Conservation (phyloP, 2,113 vertebrate species). For the Picathartes gymnocephalus region DNA sequence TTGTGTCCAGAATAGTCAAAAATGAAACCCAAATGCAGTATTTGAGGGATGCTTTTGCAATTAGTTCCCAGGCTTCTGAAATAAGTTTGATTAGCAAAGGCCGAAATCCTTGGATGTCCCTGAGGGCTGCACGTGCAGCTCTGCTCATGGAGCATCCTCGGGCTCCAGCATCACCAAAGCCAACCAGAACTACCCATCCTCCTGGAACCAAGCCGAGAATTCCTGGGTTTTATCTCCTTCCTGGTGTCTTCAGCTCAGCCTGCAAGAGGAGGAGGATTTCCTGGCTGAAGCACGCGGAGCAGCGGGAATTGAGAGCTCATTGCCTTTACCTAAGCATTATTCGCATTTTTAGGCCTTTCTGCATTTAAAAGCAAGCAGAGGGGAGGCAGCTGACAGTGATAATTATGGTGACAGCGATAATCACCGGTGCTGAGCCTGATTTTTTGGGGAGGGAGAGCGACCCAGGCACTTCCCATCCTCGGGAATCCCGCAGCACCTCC, state of each 20-base stretch:
- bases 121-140: background rate
- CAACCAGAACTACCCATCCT: background rate
- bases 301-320: background rate
- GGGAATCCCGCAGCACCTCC: background rate
- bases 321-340: background rate
- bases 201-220: accelerated
- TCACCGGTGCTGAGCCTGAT: background rate
- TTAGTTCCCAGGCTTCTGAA: background rate
- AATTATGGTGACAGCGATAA: accelerated
- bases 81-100: background rate
- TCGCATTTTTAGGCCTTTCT: background rate
- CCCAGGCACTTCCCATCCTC: accelerated
- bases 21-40: background rate
- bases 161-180: background rate
- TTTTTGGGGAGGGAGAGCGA: background rate
- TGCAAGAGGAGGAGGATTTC: background rate
- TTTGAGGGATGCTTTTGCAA: background rate
- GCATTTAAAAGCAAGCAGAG: background rate
- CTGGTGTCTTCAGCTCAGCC: background rate
- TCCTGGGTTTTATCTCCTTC: background rate
- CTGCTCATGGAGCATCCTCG: background rate
- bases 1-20: background rate
- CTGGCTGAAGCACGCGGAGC: accelerated
- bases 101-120: accelerated
- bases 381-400: accelerated